A percentile compares a stretch with the other conserved stretches of the same genome.
phyloP scores from a whole-genome alignment of 2,888 invertebrate genomes.

The Nomada flava region DNA sequence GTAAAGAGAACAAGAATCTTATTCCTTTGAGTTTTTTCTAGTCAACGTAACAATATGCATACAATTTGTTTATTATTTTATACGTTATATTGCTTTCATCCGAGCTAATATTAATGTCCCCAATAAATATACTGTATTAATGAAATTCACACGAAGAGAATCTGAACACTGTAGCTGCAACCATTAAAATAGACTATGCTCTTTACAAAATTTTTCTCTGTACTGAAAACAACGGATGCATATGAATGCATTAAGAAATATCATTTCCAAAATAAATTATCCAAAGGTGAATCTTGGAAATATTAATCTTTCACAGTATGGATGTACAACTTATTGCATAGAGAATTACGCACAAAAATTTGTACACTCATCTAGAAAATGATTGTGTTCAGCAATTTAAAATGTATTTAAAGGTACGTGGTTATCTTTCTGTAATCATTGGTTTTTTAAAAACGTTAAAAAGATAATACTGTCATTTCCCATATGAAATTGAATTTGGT shows the following conservation, averaged over 20 bases:
- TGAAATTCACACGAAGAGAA: conserved; percentile 15
- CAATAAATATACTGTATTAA: conserved; percentile 37
- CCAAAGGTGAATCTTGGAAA: conserved; percentile 30
- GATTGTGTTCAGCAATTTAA: conserved; percentile 60
- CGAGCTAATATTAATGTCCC: conserved; percentile 38
- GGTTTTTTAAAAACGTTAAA: conserved; percentile 43
- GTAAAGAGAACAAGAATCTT: conserved; percentile 1
- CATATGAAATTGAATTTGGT: not conserved
- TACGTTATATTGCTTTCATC: conserved; percentile 54
- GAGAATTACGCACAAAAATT: conserved; percentile 32
- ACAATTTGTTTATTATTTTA: conserved; percentile 29
- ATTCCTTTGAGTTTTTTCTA: conserved; percentile 20
- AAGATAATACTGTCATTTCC: conserved; percentile 20
- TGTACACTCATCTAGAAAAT: conserved; percentile 52
- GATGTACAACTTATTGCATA: conserved; percentile 25
- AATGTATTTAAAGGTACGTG: conserved; percentile 48
- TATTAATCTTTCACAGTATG: conserved; percentile 17
- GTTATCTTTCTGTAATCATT: conserved; percentile 49
- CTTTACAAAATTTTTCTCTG: conserved; percentile 9
- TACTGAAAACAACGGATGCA: conserved; percentile 17
- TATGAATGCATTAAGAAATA: conserved; percentile 4
- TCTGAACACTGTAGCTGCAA: conserved; percentile 1
- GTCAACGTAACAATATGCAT: conserved; percentile 30
- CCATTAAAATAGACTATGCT: conserved; percentile 6
- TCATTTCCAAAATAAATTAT: conserved; percentile 13